Conservation (phyloP, 2,888 invertebrate genomes). For the Operophtera brumata region DNA sequence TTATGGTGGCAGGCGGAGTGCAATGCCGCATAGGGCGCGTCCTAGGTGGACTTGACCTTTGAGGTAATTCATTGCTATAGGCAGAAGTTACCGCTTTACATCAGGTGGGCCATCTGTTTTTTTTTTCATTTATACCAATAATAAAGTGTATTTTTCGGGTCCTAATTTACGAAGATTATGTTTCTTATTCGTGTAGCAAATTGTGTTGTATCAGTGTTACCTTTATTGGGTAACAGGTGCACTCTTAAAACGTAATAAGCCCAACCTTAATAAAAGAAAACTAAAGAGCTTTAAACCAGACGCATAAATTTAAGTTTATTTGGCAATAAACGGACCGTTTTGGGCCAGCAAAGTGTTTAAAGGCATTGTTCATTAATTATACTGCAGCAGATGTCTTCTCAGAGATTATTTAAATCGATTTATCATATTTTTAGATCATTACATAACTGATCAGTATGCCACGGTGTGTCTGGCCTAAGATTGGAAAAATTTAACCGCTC, state of each 20-base stretch:
- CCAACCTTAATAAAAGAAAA: conserved; percentile 31
- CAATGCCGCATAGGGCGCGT: too few species aligned
- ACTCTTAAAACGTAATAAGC: conserved; percentile 24
- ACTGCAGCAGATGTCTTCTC: conserved; percentile 23
- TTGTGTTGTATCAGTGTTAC: conserved; percentile 7
- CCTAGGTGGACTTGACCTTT: too few species aligned
- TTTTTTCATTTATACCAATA: too few species aligned
- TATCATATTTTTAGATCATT: neutral
- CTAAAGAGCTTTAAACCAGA: conserved; percentile 31
- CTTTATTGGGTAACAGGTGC: conserved; percentile 30
- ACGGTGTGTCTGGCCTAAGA: too few species aligned
- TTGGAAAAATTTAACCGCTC: too few species aligned
- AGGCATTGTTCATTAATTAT: conserved; percentile 27
- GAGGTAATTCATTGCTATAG: too few species aligned
- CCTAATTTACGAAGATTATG: conserved; percentile 1
- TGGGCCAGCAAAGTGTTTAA: conserved; percentile 25
- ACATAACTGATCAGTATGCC: too few species aligned
- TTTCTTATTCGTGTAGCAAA: conserved; percentile 17
- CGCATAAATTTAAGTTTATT: conserved; percentile 36
- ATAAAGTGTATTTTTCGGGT: too few species aligned
- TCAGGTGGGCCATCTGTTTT: too few species aligned
- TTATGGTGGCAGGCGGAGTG: too few species aligned
- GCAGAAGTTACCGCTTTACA: too few species aligned
- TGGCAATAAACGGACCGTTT: conserved; percentile 33
- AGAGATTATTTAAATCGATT: neutral